Evolutionary conservation across 2,888 invertebrate genomes (phyloP), one percentile per base, ranked within the genome.

Genomic region (Microdon myrmicae): DNA sequence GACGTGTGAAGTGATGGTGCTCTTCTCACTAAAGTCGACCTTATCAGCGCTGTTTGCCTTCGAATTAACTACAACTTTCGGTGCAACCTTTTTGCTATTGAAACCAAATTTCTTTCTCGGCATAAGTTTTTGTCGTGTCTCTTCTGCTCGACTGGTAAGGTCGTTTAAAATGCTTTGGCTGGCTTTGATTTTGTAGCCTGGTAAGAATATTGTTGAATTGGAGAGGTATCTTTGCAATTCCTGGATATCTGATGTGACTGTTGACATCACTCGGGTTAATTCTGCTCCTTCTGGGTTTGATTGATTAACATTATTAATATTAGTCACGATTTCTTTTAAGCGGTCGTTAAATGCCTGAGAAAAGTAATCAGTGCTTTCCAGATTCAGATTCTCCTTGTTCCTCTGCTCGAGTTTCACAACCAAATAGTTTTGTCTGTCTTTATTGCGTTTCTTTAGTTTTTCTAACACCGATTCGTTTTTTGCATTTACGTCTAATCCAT

Each of bases 101-200:
- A 94, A 94, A 1, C 91, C 90, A 81, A 94, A 94, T 75, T 90
- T 93, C 74, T 92, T 92, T 71, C 91, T 89, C 1, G 94, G 94
- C 47, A 92, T 77, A 68, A 92, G 82, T 51, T 83, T 83, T 13
- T 87, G 84, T 76, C 92, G 91, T 19, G 88, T 80, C 66, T 89
- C 87, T 41, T 88, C 86, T 29, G 87, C 85, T 75, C 86, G 85
- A 9, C 82, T 82, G 71, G 88, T 87, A 25, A 94, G 75, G 49
- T 87, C 84, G 73, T 90, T 89, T 2, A 92, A 81, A 13, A 84
- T 84, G 69, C 88, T 87, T 72, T 92, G 88, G 72, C 88, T 90
- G 72, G 87, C 87, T 74, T 91, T 85, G 75, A 93, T 86, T 71
- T 91, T 90, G 69, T 90, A 94, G 44, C 89, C 88, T 51, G 90